A percentile compares a stretch with the other conserved stretches of the same genome.
phyloP scores from a whole-genome alignment of 2,797 vertebrate species.

The Hydrolagus colliei region DNA sequence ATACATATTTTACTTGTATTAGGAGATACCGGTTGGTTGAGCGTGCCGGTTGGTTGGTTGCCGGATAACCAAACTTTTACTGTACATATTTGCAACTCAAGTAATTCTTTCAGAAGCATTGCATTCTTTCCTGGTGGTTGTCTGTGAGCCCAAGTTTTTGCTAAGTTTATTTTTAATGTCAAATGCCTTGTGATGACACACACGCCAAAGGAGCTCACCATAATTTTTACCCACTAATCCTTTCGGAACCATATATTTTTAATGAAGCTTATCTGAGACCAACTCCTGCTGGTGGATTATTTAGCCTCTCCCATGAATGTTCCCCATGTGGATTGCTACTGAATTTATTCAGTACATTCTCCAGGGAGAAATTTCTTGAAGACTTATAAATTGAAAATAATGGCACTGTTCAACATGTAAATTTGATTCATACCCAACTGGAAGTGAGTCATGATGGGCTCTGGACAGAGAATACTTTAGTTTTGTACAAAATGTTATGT shows the following conservation, averaged over 20 bases:
- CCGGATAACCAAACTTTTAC: too few relatives aligned
- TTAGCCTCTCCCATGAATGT: background rate
- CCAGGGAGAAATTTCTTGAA: background rate
- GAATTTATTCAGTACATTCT: background rate
- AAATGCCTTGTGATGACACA: too few relatives aligned
- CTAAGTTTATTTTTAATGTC: too few relatives aligned
- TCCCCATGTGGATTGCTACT: background rate
- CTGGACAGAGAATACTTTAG: background rate
- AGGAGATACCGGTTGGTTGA: too few relatives aligned
- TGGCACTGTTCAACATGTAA: background rate
- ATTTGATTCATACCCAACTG: background rate
- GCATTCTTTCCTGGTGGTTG: too few relatives aligned
- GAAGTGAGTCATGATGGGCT: background rate
- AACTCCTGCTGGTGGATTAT: background rate
- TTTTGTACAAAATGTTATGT: background rate
- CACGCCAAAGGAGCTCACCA: too few relatives aligned
- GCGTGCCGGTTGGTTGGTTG: too few relatives aligned
- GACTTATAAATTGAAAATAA: background rate
- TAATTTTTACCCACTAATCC: too few relatives aligned
- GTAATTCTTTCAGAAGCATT: too few relatives aligned
- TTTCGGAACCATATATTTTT: background rate
- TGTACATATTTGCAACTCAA: too few relatives aligned
- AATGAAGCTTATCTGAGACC: slow-evolving; percentile 15
- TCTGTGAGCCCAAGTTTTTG: too few relatives aligned
- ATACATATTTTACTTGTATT: too few relatives aligned